A percentile compares a stretch with the other conserved stretches of the same genome.
phyloP scores from a whole-genome alignment of 1,140 invertebrate genomes.

The Calephelis virginiensis region DNA sequence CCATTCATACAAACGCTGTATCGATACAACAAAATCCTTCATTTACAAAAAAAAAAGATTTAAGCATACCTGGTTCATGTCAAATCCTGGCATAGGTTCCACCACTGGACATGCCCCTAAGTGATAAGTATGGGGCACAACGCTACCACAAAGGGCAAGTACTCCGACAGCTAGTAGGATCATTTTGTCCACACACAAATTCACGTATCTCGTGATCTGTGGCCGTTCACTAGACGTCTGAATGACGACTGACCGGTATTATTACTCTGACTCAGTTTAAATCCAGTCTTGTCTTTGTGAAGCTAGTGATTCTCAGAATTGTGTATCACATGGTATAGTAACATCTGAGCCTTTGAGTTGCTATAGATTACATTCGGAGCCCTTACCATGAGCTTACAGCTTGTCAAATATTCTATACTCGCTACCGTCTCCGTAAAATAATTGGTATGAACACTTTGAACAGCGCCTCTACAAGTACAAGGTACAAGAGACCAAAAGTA shows the following conservation, averaged over 20 bases:
- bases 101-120: constrained; percentile 86
- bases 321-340: too few species aligned
- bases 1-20: background rate
- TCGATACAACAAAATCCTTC: background rate
- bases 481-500: too few species aligned
- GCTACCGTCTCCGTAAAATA: too few species aligned
- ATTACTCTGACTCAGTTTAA: constrained; percentile 27
- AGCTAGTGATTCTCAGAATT: too few species aligned
- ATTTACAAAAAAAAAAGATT: too few species aligned
- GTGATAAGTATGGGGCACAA: constrained; percentile 82
- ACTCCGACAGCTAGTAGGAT: constrained; percentile 38
- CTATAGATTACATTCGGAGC: too few species aligned
- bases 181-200: constrained; percentile 35
- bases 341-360: too few species aligned
- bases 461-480: too few species aligned
- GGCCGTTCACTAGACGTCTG: constrained; percentile 4
- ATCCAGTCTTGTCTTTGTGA: background rate
- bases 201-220: constrained; percentile 19
- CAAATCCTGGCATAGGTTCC: constrained; percentile 84
- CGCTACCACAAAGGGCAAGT: constrained; percentile 47
- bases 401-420: too few species aligned
- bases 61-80: constrained; percentile 83
- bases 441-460: too few species aligned
- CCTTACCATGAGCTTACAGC: too few species aligned
- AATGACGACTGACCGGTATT: constrained; percentile 28